These are phyloP conservation scores for Phrynosoma platyrhinos DNA, from an alignment of 2,113 vertebrate genomes.

Conservation along the genomic window DNA sequence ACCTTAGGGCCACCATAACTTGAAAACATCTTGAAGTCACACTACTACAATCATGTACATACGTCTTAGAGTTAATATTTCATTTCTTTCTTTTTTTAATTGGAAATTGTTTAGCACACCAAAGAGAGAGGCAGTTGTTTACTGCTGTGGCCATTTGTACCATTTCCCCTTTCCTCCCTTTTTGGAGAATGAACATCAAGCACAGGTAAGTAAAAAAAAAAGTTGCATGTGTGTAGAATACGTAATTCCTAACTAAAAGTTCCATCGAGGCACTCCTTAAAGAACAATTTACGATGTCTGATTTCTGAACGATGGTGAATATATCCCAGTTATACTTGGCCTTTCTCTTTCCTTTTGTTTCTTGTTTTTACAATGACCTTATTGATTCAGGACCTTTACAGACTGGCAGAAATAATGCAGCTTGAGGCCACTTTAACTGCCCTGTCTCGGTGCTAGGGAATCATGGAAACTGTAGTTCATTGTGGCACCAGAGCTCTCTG, in stretches of 20 bases:
- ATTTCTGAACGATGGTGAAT: constrained; percentile 37
- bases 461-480: too few species aligned
- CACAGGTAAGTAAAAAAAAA: neutral
- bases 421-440: too few species aligned
- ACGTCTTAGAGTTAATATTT: neutral
- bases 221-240: neutral
- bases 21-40: too few species aligned
- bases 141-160: neutral
- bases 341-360: constrained; percentile 32
- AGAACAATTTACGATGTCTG: constrained; percentile 30
- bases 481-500: too few species aligned
- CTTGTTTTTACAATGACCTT: constrained; percentile 2
- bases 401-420: too few species aligned
- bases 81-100: neutral
- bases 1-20: too few species aligned
- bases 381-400: neutral
- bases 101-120: constrained; percentile 1
- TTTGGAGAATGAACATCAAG: constrained; percentile 45
- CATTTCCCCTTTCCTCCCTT: neutral
- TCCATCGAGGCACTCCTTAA: constrained; percentile 45
- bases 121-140: constrained; percentile 1
- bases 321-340: neutral
- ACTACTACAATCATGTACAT: neutral
- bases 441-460: too few species aligned
- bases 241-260: constrained; percentile 22